Evolutionary conservation across 2,797 vertebrate species (phyloP), one percentile per base, ranked within the genome.

Genomic region (Etheostoma perlongum): DNA sequence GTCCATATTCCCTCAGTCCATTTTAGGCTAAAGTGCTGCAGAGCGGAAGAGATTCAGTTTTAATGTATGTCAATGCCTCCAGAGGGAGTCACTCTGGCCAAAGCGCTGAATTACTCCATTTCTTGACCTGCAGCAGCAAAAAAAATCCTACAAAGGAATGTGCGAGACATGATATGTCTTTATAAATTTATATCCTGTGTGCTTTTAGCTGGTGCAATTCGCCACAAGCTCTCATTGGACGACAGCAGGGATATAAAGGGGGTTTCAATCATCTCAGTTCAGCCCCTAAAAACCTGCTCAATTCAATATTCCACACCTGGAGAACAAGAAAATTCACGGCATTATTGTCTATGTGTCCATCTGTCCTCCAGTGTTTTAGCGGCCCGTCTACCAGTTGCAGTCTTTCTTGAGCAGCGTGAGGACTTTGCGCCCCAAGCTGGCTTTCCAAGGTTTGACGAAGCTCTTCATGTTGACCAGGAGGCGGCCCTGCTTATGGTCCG

Each of bases 391-490:
- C 93, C 95, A 96, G 90, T 95, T 96, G 94, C 97, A 99, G 87
- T 96, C 94, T 89, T 93, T 96, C 88, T 95, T 97, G 86, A 98
- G 93, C 72, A 99, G 96, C 64, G 96, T 94, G 76, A 97, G 93
- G 66, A 99, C 95, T 93, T 96, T 97, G 84, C 96, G 97, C 62
- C 97, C 97, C 0, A 98, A 93, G 79, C 94, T 95, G 0, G 97
- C 94, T 85, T 95, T 98, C 98, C 98, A 99, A 30, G 93, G 96
- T 72, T 98, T 98, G 57, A 99, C 98, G 79, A 99, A 97, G 90
- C 98, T 99, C 94, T 99, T 99, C 97, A 99, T 98, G 93, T 99
- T 99, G 90, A 99, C 97, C 1, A 98, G 77, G 47, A 99, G 95
- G 72, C 95, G 96, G 74, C 95, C 95, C 0, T 94, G 96, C 83